Percentiles rank a stretch among this genome's conserved stretches.
Evolutionary conservation across 2,113 vertebrate genomes (phyloP).

Genomic region (Brachirus orientalis): DNA sequence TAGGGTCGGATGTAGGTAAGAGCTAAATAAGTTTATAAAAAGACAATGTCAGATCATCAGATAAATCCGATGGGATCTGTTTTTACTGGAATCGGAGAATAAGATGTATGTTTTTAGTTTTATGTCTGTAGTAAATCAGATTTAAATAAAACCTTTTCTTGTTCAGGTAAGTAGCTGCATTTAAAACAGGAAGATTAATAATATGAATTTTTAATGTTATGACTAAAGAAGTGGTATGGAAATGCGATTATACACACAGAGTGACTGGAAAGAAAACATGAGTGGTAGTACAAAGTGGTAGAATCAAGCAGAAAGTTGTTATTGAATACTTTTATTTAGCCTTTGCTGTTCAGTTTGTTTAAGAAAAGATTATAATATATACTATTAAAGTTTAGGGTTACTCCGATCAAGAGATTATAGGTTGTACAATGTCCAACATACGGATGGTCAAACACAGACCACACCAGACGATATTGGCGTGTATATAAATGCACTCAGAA

Average conservation of each 20-base stretch:
- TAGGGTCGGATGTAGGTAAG: slow-evolving; percentile 46
- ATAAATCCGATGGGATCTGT: slow-evolving; percentile 69
- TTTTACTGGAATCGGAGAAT: slow-evolving; percentile 58
- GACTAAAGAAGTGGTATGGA: slow-evolving; percentile 2
- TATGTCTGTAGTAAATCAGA: slow-evolving; percentile 31
- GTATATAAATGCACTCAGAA: slow-evolving; percentile 21
- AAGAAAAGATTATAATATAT: not conserved
- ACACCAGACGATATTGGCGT: not conserved
- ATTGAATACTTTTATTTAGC: not conserved
- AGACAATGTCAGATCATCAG: slow-evolving; percentile 66
- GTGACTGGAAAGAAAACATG: not conserved
- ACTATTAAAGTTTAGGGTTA: not conserved
- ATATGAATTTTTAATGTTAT: slow-evolving; percentile 50
- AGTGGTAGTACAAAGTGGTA: not conserved
- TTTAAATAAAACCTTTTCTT: slow-evolving; percentile 46
- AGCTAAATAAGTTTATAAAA: slow-evolving; percentile 73
- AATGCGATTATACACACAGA: not conserved
- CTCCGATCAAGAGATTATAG: not conserved
- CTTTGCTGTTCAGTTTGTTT: not conserved
- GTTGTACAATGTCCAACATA: slow-evolving; percentile 1
- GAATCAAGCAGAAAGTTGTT: not conserved
- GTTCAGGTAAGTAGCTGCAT: slow-evolving; percentile 25
- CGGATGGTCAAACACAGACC: slow-evolving; percentile 3
- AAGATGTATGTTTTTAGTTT: too few relatives aligned
- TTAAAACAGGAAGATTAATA: slow-evolving; percentile 10